These are phyloP conservation scores for Sturnus vulgaris DNA, from an alignment of 2,113 vertebrate genomes.

Conservation along the genomic window DNA sequence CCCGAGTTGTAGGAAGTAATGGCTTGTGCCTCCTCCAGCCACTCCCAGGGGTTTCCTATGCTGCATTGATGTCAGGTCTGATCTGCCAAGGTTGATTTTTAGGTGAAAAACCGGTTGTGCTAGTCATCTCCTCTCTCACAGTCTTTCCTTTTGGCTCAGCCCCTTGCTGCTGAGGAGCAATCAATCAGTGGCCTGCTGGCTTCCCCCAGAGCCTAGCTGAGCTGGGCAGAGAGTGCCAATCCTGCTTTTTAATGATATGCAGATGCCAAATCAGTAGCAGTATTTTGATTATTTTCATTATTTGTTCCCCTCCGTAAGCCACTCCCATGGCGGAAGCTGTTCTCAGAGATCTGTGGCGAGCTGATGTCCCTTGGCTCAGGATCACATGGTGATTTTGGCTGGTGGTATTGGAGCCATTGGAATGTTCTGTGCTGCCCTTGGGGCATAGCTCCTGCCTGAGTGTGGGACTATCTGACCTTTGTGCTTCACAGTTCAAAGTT, in stretches of 20 bases:
- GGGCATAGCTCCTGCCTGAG: neutral
- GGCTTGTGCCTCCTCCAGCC: fast-evolving
- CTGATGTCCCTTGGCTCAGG: neutral
- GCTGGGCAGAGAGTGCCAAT: neutral
- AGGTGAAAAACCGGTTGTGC: neutral
- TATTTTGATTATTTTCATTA: neutral
- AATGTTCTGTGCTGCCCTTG: neutral
- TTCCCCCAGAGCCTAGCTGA: neutral
- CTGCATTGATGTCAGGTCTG: fast-evolving
- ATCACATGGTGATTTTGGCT: neutral
- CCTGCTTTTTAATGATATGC: neutral
- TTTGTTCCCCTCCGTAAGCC: neutral
- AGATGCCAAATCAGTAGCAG: neutral
- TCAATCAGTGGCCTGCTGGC: fast-evolving
- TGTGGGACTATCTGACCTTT: neutral
- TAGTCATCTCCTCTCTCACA: fast-evolving
- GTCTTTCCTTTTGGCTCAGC: neutral
- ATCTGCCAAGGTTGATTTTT: neutral
- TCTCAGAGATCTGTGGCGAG: neutral
- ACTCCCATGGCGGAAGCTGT: neutral
- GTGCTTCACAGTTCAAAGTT: neutral
- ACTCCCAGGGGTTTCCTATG: fast-evolving
- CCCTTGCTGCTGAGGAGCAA: fast-evolving
- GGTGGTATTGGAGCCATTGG: fast-evolving
- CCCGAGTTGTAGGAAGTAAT: fast-evolving